Evolutionary conservation across 2,888 invertebrate species (phyloP), one percentile per base, ranked within the genome.

Genomic region (Pammene fasciana): DNA sequence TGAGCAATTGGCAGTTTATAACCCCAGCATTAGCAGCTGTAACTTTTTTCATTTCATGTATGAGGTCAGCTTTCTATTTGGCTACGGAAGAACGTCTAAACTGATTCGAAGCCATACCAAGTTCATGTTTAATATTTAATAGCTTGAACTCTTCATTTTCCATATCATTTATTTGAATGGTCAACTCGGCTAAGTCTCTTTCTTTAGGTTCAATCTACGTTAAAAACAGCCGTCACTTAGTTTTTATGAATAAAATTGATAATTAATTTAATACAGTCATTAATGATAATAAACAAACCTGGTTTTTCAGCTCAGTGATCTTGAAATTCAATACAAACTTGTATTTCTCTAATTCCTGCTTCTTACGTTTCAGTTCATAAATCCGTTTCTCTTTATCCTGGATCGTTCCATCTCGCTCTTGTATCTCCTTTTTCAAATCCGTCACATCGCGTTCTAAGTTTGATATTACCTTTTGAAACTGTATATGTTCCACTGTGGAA

Each of bases 261-360:
- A n/a, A n/a, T n/a, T n/a, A n/a, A n/a, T n/a, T n/a, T n/a, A n/a
- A n/a, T n/a, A n/a, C n/a, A n/a, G n/a, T n/a, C n/a, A n/a, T n/a
- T n/a, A n/a, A n/a, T n/a, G n/a, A 52, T 18, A 13, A 16, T 38
- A 48, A 18, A 79, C 85, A 75, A 70, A 92, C 93, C 87, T 96
- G 95, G 79, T 95, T 95, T 84, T 97, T 96, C 26, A 98, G 86
- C 79, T 98, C 98, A 41, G 96, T 95, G 71, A 98, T 97, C 86
- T 97, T 97, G 82, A 97, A 97, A 80, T 97, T 97, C 43, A 98
- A 89, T 0, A 98, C 97, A 84, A 97, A 97, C 82, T 97, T 97
- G 84, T 96, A 97, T 85, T 98, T 98, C 82, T 98, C 97, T 73
- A 98, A 86, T 82, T 98, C 98, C 80, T 96, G 95, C 81, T 97